Conservation (phyloP, 1,140 invertebrate species). For the Nilaparvata lugens region DNA sequence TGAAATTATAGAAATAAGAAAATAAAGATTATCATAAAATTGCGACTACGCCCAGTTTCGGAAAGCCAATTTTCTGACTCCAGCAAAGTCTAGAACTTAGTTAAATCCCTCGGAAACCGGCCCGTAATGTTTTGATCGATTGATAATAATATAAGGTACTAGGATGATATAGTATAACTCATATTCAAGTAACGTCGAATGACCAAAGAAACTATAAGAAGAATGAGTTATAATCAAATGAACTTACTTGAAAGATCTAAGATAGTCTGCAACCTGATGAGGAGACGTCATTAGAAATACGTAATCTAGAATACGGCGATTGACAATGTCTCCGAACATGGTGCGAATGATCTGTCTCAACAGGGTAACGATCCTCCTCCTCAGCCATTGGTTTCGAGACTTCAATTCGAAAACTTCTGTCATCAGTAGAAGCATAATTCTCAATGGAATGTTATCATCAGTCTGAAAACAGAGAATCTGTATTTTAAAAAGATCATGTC, state of each 20-base stretch:
- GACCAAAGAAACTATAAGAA: background rate
- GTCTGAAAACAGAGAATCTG: slow-evolving; percentile 35
- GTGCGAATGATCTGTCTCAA: slow-evolving; percentile 66
- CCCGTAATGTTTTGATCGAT: no score
- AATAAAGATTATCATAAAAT: no score
- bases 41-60: no score
- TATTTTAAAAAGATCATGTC: background rate
- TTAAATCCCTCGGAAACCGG: no score
- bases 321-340: slow-evolving; percentile 78
- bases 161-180: no score
- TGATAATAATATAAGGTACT: no score
- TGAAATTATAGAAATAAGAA: no score
- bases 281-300: slow-evolving; percentile 84
- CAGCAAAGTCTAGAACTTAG: no score
- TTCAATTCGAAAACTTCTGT: slow-evolving; percentile 89
- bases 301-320: slow-evolving; percentile 82
- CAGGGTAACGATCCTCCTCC: slow-evolving; percentile 68
- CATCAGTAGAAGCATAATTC: slow-evolving; percentile 76
- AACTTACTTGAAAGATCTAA: slow-evolving; percentile 74
- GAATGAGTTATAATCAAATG: background rate
- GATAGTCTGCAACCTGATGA: slow-evolving; percentile 79
- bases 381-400: slow-evolving; percentile 78
- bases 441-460: slow-evolving; percentile 77
- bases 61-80: no score
- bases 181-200: background rate